These are phyloP conservation scores for Chloroceryle aenea DNA, from an alignment of 2,113 vertebrate species.

Conservation along the genomic window DNA sequence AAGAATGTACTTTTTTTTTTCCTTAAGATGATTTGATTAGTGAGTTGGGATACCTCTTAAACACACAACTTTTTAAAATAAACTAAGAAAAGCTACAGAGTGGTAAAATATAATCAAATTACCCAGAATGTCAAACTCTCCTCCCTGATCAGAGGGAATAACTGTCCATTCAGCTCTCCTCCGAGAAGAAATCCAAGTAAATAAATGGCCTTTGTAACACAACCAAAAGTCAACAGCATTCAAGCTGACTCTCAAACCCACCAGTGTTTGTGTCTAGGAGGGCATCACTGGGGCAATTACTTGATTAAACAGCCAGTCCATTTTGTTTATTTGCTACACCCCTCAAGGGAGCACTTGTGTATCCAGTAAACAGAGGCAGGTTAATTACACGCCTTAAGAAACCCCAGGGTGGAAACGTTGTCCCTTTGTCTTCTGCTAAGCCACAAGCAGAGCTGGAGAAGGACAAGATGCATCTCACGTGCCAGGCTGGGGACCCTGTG, in stretches of 20 bases:
- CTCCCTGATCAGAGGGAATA: background rate
- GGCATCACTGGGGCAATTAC: conserved; percentile 30
- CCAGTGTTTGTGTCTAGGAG: conserved; percentile 38
- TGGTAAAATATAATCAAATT: background rate
- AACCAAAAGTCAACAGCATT: conserved; percentile 40
- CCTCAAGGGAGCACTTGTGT: conserved; percentile 14
- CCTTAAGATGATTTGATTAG: background rate
- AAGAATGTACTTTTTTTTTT: background rate
- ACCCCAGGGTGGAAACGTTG: background rate
- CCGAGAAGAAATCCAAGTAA: conserved; percentile 32
- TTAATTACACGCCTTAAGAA: conserved; percentile 39
- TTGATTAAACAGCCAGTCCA: conserved; percentile 47
- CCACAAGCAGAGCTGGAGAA: background rate
- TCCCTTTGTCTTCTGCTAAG: background rate
- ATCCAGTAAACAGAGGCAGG: conserved; percentile 30
- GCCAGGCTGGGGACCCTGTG: background rate
- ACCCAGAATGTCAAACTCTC: background rate
- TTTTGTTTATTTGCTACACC: conserved; percentile 54
- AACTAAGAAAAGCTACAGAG: background rate
- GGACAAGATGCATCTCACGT: background rate
- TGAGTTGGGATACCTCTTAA: background rate
- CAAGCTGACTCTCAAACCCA: background rate
- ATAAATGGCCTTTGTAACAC: conserved; percentile 37
- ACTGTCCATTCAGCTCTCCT: background rate
- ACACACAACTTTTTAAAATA: background rate